A percentile compares a stretch with the other conserved stretches of the same genome.
phyloP scores from a whole-genome alignment of 2,113 vertebrate genomes.

The Propithecus coquereli region DNA sequence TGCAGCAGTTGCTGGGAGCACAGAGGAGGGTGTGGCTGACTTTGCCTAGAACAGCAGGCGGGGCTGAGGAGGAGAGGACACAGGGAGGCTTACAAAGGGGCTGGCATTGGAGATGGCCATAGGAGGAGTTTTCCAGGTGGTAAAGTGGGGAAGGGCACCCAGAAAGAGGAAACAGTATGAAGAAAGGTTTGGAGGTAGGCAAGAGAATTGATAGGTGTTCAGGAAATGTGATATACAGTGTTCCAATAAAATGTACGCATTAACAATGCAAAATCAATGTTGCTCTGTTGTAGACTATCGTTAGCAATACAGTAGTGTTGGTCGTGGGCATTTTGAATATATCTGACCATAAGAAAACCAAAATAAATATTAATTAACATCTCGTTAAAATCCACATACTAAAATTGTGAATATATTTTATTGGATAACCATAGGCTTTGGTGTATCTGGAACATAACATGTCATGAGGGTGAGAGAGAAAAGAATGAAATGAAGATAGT shows the following conservation, averaged over 20 bases:
- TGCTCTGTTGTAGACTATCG: background rate
- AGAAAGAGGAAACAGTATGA: background rate
- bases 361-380: background rate
- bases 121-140: background rate
- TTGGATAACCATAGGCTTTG: background rate
- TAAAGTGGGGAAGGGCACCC: background rate
- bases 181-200: background rate
- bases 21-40: background rate
- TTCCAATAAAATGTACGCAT: background rate
- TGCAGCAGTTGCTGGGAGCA: background rate
- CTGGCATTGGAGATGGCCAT: background rate
- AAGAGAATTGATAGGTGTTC: background rate
- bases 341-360: background rate
- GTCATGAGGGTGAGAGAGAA: background rate
- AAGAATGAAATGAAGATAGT: background rate
- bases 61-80: background rate
- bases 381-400: background rate
- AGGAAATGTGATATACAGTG: background rate
- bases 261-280: background rate
- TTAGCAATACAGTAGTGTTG: background rate
- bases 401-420: background rate
- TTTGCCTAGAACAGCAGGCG: background rate
- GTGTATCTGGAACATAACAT: background rate
- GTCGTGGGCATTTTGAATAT: background rate
- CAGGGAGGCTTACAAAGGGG: background rate